These are phyloP conservation scores for Daphoenositta chrysoptera DNA, from an alignment of 2,113 vertebrate genomes.

Conservation along the genomic window DNA sequence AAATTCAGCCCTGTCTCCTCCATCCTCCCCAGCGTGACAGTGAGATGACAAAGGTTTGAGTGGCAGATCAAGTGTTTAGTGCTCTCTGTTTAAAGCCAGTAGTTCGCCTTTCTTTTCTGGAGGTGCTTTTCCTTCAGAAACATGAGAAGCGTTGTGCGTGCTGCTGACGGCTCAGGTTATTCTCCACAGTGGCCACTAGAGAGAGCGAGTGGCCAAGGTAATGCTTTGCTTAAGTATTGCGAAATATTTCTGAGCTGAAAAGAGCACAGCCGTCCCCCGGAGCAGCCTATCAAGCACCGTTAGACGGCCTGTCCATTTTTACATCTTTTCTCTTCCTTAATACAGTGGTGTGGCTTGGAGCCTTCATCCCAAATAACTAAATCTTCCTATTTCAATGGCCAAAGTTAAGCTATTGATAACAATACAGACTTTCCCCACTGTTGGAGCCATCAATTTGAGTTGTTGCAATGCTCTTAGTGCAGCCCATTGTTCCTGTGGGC, in stretches of 20 bases:
- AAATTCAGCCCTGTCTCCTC: not conserved
- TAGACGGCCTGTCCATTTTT: not conserved
- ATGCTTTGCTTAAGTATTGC: not conserved
- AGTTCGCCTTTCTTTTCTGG: not conserved
- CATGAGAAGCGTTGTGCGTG: accelerated
- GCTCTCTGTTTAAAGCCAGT: not conserved
- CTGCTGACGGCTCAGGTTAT: not conserved
- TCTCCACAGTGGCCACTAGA: slow-evolving; percentile 45
- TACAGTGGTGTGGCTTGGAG: not conserved
- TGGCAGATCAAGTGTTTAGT: not conserved
- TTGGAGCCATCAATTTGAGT: not conserved
- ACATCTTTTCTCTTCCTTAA: not conserved
- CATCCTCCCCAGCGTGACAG: not conserved
- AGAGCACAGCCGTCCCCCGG: not conserved
- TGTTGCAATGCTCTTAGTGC: not conserved
- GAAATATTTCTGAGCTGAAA: not conserved
- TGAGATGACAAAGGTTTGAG: not conserved
- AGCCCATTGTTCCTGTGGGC: not conserved
- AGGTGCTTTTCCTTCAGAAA: not conserved
- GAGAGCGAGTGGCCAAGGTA: slow-evolving; percentile 63
- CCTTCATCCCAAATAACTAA: not conserved
- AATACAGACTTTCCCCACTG: not conserved
- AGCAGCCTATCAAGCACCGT: not conserved
- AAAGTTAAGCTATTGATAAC: not conserved
- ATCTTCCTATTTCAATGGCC: not conserved